These are phyloP conservation scores for Germaria angustata DNA, from an alignment of 2,888 invertebrate species.

Conservation along the genomic window DNA sequence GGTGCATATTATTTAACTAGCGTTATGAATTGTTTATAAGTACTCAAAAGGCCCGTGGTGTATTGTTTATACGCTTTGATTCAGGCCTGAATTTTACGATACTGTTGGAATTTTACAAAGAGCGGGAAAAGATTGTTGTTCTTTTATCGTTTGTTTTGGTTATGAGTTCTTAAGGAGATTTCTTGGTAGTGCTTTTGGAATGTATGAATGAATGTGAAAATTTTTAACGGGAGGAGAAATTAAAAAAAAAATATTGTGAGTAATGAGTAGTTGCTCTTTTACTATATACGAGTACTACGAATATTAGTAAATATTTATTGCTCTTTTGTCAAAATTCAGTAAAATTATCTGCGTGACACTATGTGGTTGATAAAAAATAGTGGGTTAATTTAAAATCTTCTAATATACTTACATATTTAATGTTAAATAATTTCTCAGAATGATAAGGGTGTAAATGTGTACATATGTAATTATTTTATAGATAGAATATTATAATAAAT, in stretches of 20 bases:
- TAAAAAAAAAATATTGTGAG: slow-evolving; percentile 6
- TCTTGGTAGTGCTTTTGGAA: slow-evolving; percentile 49
- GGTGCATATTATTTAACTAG: too few relatives aligned
- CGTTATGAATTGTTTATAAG: too few relatives aligned
- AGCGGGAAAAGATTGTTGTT: slow-evolving; percentile 60
- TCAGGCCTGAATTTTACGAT: neutral
- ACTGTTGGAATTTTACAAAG: slow-evolving; percentile 63
- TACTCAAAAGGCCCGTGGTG: too few relatives aligned
- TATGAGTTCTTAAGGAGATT: slow-evolving; percentile 13
- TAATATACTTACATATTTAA: neutral
- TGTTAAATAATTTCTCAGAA: slow-evolving; percentile 5
- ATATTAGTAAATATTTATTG: neutral
- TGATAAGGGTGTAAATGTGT: neutral
- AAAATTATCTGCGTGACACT: slow-evolving; percentile 6
- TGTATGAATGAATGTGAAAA: slow-evolving; percentile 65
- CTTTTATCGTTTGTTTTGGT: slow-evolving; percentile 65
- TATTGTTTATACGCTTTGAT: too few relatives aligned
- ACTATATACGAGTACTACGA: slow-evolving; percentile 26
- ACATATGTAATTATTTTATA: too few relatives aligned
- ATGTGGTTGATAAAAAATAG: slow-evolving; percentile 28
- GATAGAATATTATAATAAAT: too few relatives aligned
- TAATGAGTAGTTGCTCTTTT: slow-evolving; percentile 48
- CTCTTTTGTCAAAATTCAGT: slow-evolving; percentile 18
- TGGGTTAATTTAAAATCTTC: slow-evolving; percentile 34
- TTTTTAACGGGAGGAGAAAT: neutral